A percentile compares a stretch with the other conserved stretches of the same genome.
Conservation (phyloP, 2,888 invertebrate species). For the Sphaerophoria rueppellii region DNA sequence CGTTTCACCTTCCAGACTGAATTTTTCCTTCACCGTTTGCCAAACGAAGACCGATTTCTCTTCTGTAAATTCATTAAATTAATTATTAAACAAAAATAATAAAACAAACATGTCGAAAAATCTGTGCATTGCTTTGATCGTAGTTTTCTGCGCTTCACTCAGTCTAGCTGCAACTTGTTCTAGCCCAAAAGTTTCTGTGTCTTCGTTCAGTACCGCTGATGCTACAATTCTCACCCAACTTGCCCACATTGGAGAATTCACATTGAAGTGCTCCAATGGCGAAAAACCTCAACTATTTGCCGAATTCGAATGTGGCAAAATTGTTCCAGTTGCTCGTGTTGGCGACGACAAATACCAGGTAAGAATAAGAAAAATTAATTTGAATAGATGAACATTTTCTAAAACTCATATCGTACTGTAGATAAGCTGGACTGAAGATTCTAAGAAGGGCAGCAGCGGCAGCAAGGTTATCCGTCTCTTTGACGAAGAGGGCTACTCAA, state of each 20-base stretch:
- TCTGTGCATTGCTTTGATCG: constrained; percentile 75
- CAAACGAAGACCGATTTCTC: constrained; percentile 29
- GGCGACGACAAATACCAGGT: constrained; percentile 93
- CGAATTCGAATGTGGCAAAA: constrained; percentile 90
- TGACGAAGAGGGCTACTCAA: constrained; percentile 96
- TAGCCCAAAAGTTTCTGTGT: constrained; percentile 88
- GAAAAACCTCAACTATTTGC: constrained; percentile 92
- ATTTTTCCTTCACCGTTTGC: constrained; percentile 44
- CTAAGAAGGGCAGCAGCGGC: constrained; percentile 91
- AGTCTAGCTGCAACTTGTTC: constrained; percentile 82
- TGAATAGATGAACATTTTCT: neutral
- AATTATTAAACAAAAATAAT: neutral
- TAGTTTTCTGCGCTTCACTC: constrained; percentile 74
- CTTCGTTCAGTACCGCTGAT: constrained; percentile 95
- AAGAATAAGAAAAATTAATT: constrained; percentile 75
- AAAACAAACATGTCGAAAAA: constrained; percentile 76
- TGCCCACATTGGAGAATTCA: constrained; percentile 95
- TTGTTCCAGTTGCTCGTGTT: constrained; percentile 91
- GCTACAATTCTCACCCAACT: constrained; percentile 94
- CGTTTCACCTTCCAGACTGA: constrained; percentile 49
- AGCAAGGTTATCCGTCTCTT: constrained; percentile 90
- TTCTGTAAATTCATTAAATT: constrained; percentile 2
- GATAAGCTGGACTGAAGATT: constrained; percentile 97
- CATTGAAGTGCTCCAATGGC: constrained; percentile 89
- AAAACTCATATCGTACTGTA: constrained; percentile 79